Conservation (phyloP, 35 echinoderm and acorn worm genomes). For the Apostichopus japonicus region DNA sequence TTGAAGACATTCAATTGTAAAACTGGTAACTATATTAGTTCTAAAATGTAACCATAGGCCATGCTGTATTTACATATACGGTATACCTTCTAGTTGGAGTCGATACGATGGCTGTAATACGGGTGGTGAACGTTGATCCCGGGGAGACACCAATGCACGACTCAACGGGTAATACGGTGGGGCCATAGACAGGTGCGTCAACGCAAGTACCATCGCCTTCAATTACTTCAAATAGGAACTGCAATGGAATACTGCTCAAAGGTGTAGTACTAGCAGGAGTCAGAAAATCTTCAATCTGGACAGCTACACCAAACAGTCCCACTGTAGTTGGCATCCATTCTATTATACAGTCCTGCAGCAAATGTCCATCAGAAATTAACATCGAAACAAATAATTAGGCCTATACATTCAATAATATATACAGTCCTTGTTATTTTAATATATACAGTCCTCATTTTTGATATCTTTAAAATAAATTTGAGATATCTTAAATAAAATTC, state of each 20-base stretch:
- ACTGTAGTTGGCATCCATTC: not conserved
- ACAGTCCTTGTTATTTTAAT: too few relatives aligned
- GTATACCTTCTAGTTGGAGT: slow-evolving; percentile 3
- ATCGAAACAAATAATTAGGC: too few relatives aligned
- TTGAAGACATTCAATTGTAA: too few relatives aligned
- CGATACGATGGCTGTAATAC: not conserved
- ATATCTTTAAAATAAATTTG: too few relatives aligned
- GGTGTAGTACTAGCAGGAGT: not conserved
- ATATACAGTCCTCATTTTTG: too few relatives aligned
- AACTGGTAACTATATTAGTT: too few relatives aligned
- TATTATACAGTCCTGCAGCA: not conserved
- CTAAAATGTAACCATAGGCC: too few relatives aligned
- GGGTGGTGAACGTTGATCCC: not conserved
- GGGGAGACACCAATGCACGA: not conserved
- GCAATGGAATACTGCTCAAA: slow-evolving; percentile 18
- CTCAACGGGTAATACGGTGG: not conserved
- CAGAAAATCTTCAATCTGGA: not conserved
- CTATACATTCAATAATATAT: too few relatives aligned
- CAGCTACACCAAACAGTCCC: not conserved
- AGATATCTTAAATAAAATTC: too few relatives aligned
- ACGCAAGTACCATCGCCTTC: not conserved
- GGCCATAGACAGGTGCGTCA: not conserved
- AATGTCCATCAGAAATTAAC: too few relatives aligned
- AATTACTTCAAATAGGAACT: slow-evolving; percentile 1
- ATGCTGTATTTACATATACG: not conserved